Evolutionary conservation across 2,113 vertebrate genomes (phyloP), one percentile per base, ranked within the genome.

Genomic region (Phalacrocorax brasilianus): DNA sequence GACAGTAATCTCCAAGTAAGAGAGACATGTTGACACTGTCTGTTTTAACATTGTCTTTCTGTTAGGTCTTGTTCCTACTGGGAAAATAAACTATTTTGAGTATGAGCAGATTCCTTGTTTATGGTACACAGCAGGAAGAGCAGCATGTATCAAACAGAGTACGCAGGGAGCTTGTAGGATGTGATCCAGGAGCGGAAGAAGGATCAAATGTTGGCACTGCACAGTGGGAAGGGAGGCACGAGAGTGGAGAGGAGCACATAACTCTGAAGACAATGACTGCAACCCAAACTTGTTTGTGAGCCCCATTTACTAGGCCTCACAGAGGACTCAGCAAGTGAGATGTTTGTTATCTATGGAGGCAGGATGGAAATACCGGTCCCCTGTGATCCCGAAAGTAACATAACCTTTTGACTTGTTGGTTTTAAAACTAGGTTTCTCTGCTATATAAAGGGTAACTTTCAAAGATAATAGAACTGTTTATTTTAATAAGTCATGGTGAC

Each of bases 41-140:
- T 87, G 19, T 42, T 96, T 92, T 91, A 80, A 93, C 91, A 76
- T 62, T 0, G 4, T 53, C 79, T 96, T 90, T 85, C 67, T 88
- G 45, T 85, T 91, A 62, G 50, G 75, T n/a, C n/a, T 49, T 42
- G 27, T 17, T 95, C 91, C 88, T 92, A 66, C 78, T 83, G 85
- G 75, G 91, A 95, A 40, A 76, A 80, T 61, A 88, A 95, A 90
- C 85, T 88, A 3, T 88, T 93, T 40, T 61, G 88, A 76, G 74
- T 30, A 47, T 24, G 45, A 91, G 67, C 88, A 94, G 94, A 90
- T 59, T 93, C 77, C 55, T 45, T 72, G 84, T 85, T 89, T 72
- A 52, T 23, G 66, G 44, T 12, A 15, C 14, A 0, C 85, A 85
- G 90, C 33, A 8, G 85, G 92, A 68, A 32, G 44, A 95, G 53